phyloP scores from a whole-genome alignment of 2,888 invertebrate species.

The Cantharis lateralis region DNA sequence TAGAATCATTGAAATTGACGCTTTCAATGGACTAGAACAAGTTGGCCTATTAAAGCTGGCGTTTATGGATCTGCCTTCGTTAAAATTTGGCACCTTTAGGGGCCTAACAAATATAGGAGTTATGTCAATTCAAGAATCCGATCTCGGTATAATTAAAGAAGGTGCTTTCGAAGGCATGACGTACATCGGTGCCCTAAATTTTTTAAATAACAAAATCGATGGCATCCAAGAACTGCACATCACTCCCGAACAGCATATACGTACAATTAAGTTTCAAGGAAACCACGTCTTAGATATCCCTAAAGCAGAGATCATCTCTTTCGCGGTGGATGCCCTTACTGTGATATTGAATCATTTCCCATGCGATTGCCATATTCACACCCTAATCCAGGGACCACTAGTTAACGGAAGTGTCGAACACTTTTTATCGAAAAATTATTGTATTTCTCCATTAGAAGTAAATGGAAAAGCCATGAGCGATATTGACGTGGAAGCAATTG shows the following conservation, averaged over 20 bases:
- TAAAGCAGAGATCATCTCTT: conserved; percentile 66
- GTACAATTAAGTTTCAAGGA: conserved; percentile 74
- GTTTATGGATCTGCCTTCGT: conserved; percentile 79
- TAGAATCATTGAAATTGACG: conserved; percentile 74
- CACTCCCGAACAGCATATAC: conserved; percentile 71
- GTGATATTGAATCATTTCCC: conserved; percentile 83
- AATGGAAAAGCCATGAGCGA: conserved; percentile 77
- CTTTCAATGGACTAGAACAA: conserved; percentile 80
- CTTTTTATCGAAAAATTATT: conserved; percentile 77
- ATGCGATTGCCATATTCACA: conserved; percentile 83
- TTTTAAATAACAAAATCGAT: conserved; percentile 85
- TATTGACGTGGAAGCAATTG: conserved; percentile 68
- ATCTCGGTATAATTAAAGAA: conserved; percentile 73
- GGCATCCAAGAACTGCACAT: conserved; percentile 77
- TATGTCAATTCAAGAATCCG: conserved; percentile 80
- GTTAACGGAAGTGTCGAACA: conserved; percentile 69
- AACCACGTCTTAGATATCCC: conserved; percentile 84
- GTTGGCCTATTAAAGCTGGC: conserved; percentile 82
- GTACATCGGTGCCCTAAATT: conserved; percentile 73
- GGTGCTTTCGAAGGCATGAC: conserved; percentile 79
- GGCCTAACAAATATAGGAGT: conserved; percentile 77
- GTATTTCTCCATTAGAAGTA: conserved; percentile 83
- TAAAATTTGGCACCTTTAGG: conserved; percentile 74
- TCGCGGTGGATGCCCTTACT: conserved; percentile 73
- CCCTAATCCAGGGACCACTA: conserved; percentile 75